These are phyloP conservation scores for Pocillopora meandrina DNA, from an alignment of 92 coral and sea anemone species.

Conservation along the genomic window DNA sequence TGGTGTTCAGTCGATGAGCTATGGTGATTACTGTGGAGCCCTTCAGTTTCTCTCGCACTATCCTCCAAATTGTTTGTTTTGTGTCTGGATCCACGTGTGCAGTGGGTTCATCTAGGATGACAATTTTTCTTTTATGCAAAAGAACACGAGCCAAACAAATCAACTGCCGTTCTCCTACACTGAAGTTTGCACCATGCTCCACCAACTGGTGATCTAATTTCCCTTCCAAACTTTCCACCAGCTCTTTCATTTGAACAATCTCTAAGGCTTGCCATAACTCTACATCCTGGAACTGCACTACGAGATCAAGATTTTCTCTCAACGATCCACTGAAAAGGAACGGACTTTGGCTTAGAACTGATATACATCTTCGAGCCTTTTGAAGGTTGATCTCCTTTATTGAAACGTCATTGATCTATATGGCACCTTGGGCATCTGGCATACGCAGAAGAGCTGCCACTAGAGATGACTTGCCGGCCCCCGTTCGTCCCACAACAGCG, in stretches of 20 bases:
- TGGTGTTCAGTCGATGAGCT: no score
- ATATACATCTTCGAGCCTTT: conserved; percentile 63
- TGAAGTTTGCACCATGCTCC: conserved; percentile 68
- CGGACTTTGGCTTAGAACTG: conserved; percentile 72
- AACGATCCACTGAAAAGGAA: conserved; percentile 23
- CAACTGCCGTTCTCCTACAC: no score
- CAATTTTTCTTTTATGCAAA: no score
- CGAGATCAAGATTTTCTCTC: conserved; percentile 66
- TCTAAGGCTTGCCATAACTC: conserved; percentile 17
- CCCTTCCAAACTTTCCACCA: conserved; percentile 57
- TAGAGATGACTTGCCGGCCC: not conserved
- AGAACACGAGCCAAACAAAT: no score
- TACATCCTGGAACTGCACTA: conserved; percentile 55
- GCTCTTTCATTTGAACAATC: conserved; percentile 66
- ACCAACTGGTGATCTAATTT: conserved; percentile 54
- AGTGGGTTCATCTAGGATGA: no score
- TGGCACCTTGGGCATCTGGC: conserved; percentile 16
- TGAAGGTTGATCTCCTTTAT: conserved; percentile 5
- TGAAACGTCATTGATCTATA: not conserved
- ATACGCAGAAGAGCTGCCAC: conserved; percentile 7
- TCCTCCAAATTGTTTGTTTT: no score
- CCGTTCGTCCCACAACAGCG: no score
- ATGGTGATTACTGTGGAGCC: no score
- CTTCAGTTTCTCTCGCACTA: no score
- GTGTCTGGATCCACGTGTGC: no score